phyloP scores from a whole-genome alignment of 92 coral and sea anemone species.

The Epizoanthus stellaris region DNA sequence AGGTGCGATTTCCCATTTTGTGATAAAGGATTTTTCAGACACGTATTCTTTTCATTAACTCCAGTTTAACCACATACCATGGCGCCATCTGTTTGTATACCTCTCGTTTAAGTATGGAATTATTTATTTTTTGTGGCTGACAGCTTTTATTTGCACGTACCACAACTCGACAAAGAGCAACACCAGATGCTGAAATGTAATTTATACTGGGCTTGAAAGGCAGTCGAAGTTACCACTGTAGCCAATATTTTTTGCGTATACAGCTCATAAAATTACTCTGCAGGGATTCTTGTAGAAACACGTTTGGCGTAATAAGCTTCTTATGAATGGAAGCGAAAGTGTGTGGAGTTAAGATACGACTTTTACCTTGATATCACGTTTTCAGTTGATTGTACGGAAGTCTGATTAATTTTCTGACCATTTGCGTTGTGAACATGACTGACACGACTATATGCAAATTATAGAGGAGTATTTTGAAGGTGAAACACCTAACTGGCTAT shows the following conservation, averaged over 20 bases:
- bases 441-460: constrained; percentile 34
- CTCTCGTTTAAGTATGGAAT: constrained; percentile 7
- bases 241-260: not conserved
- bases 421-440: not conserved
- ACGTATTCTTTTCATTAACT: constrained; percentile 30
- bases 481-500: not conserved
- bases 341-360: constrained; percentile 1
- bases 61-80: constrained; percentile 20
- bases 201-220: not conserved
- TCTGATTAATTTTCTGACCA: not conserved
- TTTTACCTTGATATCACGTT: constrained; percentile 36
- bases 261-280: constrained; percentile 24
- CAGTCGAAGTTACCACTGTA: not conserved
- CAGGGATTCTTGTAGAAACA: constrained; percentile 23
- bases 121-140: constrained; percentile 35
- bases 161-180: constrained; percentile 24
- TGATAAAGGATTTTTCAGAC: constrained; percentile 6
- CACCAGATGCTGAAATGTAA: constrained; percentile 26
- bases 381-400: constrained; percentile 16
- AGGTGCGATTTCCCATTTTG: constrained; percentile 22
- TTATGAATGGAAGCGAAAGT: not conserved
- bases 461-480: constrained; percentile 2
- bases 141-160: not conserved
- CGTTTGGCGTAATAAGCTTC: constrained; percentile 9
- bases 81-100: constrained; percentile 38